Base-by-base conservation (phyloP, 1,140 invertebrate genomes). In the Drosophila murphyi region DNA sequence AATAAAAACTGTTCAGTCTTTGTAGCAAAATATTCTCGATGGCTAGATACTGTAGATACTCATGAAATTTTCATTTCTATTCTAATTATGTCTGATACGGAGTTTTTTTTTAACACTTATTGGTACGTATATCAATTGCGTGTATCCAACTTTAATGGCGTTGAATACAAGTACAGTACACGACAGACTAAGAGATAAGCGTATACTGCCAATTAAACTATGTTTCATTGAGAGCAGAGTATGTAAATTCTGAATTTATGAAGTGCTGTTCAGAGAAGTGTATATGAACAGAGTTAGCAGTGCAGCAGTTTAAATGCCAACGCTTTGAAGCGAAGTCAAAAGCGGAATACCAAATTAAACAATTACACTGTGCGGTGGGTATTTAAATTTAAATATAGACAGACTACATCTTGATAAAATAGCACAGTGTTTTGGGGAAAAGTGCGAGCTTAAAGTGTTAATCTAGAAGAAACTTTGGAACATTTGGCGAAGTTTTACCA, bases 291-390 rank as follows among this genome's bases (percentile, higher is more conserved):
- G 5, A 12, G 61, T 10, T 29, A 28, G 43, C 34, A 32, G 12
- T 34, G 32, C 51, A 35, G 31, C 41, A 61, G 4, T 61, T 43
- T 32, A 61, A 69, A 61, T 45, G 31, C 31, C 47, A 54, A 35
- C 57, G 32, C 43, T 69, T 70, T 54, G 31, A 29, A n/a, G 63
- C 10, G 20, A 54, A 47, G 48, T 34, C 43, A 56, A 57, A 29
- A 55, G 10, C 69, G 35, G 48, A 35, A 55, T 55, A 51, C 20
- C 8, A 64, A 57, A 65, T 72, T 50, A 57, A 51, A 65, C 45
- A 72, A 65, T 72, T 72, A 72, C 61, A 61, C 65, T 61, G 51
- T 4, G 32, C 10, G 52, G 31, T 34, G 2, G 6, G 28, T 28
- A 43, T 61, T 45, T 50, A 51, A n/a, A 43, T 43, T n/a, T n/a